These are phyloP conservation scores for Lochmaea crataegi DNA, from an alignment of 2,888 invertebrate species.

Conservation along the genomic window DNA sequence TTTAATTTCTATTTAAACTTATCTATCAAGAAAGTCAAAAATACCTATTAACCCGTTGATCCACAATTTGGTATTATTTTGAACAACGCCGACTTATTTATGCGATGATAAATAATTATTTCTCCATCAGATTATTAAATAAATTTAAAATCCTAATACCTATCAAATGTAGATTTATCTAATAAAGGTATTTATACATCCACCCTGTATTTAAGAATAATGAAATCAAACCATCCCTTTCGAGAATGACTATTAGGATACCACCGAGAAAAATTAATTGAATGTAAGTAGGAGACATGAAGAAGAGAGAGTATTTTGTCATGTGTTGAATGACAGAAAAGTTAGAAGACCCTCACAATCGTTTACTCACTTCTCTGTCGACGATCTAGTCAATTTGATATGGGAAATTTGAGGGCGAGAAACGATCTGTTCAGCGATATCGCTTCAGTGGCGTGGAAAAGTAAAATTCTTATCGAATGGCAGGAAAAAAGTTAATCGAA, in stretches of 20 bases:
- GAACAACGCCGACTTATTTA: too few species aligned
- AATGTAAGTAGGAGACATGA: constrained; percentile 47
- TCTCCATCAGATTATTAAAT: too few species aligned
- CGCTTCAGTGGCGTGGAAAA: constrained; percentile 38
- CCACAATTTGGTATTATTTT: too few species aligned
- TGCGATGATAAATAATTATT: too few species aligned
- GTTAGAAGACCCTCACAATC: constrained; percentile 39
- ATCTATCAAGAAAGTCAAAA: too few species aligned
- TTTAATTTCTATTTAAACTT: too few species aligned
- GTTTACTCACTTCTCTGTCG: constrained; percentile 29
- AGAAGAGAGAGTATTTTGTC: constrained; percentile 36
- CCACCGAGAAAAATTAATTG: constrained; percentile 52
- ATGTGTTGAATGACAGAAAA: constrained; percentile 50
- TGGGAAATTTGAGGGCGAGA: constrained; percentile 52
- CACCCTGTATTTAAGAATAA: constrained; percentile 26
- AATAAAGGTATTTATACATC: background rate
- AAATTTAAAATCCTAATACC: too few species aligned
- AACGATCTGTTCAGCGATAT: constrained; percentile 41
- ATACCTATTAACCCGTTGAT: too few species aligned
- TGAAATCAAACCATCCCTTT: constrained; percentile 33
- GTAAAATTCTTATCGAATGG: background rate
- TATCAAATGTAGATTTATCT: background rate
- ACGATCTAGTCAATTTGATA: constrained; percentile 55
- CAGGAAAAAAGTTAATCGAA: too few species aligned
- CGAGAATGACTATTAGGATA: constrained; percentile 40